Conservation (phyloP, 2,797 vertebrate genomes). For the Coilia nasus region DNA sequence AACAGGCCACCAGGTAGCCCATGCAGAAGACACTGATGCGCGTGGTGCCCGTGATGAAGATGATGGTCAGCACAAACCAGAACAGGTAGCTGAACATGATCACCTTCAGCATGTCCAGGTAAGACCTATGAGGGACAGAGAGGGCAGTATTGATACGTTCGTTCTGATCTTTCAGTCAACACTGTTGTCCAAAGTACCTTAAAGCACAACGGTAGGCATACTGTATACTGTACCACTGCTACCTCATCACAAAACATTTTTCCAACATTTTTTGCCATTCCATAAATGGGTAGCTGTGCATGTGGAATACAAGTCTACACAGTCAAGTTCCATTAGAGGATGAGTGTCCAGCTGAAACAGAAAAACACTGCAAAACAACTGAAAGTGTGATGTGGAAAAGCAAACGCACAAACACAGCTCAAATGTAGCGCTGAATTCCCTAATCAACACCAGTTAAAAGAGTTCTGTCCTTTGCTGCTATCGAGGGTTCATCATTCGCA, state of each 20-base stretch:
- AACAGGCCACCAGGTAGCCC: constrained; percentile 98
- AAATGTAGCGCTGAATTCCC: neutral
- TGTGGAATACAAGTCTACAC: no score
- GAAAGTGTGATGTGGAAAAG: neutral
- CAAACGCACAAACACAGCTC: neutral
- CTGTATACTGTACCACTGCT: neutral
- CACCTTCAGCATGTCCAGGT: constrained; percentile 98
- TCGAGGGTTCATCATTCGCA: neutral
- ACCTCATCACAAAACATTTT: no score
- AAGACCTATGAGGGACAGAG: constrained; percentile 79
- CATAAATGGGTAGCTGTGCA: no score
- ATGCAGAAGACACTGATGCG: constrained; percentile 98
- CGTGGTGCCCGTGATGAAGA: constrained; percentile 98
- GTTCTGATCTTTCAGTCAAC: neutral
- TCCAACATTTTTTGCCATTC: no score
- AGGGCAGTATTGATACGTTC: neutral
- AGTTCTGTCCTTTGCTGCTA: neutral
- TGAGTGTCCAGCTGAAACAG: neutral
- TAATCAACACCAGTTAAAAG: neutral
- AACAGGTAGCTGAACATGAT: constrained; percentile 98
- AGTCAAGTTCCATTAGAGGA: no score
- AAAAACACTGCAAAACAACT: neutral
- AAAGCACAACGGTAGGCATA: neutral
- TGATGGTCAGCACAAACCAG: constrained; percentile 99
- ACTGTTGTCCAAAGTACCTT: neutral